A percentile compares a stretch with the other conserved stretches of the same genome.
Evolutionary conservation across 2,113 vertebrate species (phyloP).

Genomic region (Macroglossus sobrinus): DNA sequence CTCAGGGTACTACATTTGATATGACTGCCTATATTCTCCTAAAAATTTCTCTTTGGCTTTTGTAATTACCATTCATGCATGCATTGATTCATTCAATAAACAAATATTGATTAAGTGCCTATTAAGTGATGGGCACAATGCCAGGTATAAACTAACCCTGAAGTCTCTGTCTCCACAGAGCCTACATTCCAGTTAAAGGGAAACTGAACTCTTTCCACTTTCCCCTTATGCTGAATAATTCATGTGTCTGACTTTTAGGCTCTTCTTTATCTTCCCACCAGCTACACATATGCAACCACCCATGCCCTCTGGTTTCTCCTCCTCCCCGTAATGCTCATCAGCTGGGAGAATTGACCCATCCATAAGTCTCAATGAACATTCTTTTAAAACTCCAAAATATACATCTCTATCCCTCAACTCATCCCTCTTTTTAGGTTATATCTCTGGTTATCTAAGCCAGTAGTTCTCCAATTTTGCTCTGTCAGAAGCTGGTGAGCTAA

Average conservation of each 20-base stretch:
- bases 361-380: background rate
- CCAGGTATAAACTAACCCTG: slow-evolving; percentile 19
- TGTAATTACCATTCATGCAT: background rate
- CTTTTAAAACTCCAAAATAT: background rate
- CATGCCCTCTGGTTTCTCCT: background rate
- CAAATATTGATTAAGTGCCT: slow-evolving; percentile 49
- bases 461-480: background rate
- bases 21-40: background rate
- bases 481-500: background rate
- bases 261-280: background rate
- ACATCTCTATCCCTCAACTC: background rate
- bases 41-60: background rate
- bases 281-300: background rate
- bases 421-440: background rate
- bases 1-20: background rate
- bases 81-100: slow-evolving; percentile 26
- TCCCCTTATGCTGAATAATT: slow-evolving; percentile 31
- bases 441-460: background rate
- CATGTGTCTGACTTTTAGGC: background rate
- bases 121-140: slow-evolving; percentile 23
- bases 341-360: background rate
- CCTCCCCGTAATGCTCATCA: background rate
- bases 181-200: background rate
- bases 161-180: background rate
- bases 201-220: background rate